Evolutionary conservation across 1,140 invertebrate genomes (phyloP).

Genomic region (Drosophila tsacasi): DNA sequence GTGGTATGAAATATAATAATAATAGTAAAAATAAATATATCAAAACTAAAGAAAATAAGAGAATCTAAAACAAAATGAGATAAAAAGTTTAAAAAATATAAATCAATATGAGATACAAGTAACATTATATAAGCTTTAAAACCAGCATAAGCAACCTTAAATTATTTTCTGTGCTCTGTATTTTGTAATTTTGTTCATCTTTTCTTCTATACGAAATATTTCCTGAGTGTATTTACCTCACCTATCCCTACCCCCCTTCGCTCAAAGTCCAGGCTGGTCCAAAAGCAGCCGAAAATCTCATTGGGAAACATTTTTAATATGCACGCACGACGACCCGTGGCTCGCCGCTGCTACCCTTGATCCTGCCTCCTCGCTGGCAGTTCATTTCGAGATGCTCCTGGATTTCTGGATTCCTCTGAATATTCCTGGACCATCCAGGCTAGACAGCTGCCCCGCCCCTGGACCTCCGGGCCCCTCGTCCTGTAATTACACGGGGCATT

Average conservation of each 20-base stretch:
- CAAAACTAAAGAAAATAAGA: background rate
- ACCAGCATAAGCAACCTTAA: too few species aligned
- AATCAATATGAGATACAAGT: background rate
- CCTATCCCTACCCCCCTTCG: background rate
- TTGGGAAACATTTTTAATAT: constrained; percentile 79
- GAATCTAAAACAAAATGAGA: too few species aligned
- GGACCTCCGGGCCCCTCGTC: constrained; percentile 2
- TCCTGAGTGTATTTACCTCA: background rate
- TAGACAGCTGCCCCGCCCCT: constrained; percentile 69
- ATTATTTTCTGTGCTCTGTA: too few species aligned
- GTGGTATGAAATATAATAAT: background rate
- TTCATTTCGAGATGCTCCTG: constrained; percentile 64
- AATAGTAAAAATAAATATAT: too few species aligned
- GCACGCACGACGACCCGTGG: constrained; percentile 69
- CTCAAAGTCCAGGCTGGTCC: constrained; percentile 2
- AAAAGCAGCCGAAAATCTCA: constrained; percentile 53
- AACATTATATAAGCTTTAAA: too few species aligned
- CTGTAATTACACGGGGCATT: constrained; percentile 79
- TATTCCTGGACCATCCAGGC: constrained; percentile 48
- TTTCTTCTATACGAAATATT: background rate
- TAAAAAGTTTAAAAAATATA: too few species aligned
- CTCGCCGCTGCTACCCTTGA: constrained; percentile 20
- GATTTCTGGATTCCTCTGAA: constrained; percentile 26
- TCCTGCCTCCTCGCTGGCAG: constrained; percentile 34
- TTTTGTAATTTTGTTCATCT: too few species aligned